Evolutionary conservation across 2,113 vertebrate species (phyloP).

Genomic region (Leptocoma aspasia): DNA sequence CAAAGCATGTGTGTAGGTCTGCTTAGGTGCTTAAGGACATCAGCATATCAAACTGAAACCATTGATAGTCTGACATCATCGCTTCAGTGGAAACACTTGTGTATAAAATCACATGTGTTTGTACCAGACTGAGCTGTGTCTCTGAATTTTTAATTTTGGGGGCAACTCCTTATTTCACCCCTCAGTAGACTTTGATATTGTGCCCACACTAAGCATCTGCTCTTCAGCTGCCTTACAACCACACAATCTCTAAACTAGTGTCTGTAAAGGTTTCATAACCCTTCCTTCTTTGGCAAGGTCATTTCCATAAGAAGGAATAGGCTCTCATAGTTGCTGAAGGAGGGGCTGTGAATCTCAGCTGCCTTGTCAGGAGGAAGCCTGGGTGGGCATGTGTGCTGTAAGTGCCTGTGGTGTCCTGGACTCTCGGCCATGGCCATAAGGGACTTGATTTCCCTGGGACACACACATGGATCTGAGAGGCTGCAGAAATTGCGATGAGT

Average conservation of each 20-base stretch:
- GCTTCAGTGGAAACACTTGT: neutral
- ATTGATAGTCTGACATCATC: neutral
- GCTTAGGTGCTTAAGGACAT: neutral
- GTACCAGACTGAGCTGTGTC: neutral
- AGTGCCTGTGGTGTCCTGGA: neutral
- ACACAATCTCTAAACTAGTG: neutral
- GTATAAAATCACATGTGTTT: neutral
- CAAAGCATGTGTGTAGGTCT: neutral
- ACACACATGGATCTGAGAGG: neutral
- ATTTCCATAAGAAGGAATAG: neutral
- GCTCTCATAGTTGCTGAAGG: neutral
- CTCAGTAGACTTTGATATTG: neutral
- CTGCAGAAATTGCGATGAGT: fast-evolving
- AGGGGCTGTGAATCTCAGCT: neutral
- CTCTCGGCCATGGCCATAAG: fast-evolving
- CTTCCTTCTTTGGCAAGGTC: neutral
- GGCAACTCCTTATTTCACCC: neutral
- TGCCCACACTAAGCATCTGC: neutral
- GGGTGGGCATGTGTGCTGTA: neutral
- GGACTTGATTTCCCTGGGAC: neutral
- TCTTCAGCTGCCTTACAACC: neutral
- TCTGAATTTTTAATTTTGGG: neutral
- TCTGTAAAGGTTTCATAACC: neutral
- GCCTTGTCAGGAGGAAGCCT: neutral
- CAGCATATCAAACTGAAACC: neutral